Conservation (phyloP, 1,140 invertebrate genomes). For the Planococcus citri region DNA sequence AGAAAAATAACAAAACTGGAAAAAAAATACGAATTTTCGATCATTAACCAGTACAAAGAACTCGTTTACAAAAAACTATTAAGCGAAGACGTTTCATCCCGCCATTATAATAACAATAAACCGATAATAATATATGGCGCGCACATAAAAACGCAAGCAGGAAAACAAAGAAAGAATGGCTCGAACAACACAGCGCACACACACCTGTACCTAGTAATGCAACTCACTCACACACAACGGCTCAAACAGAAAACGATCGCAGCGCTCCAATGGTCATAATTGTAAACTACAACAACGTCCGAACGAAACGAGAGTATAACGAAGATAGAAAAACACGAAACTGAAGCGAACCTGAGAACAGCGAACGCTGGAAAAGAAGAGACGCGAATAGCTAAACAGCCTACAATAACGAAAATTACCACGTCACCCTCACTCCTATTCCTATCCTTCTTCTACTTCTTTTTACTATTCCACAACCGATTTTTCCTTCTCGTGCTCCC, state of each 20-base stretch:
- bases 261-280: not conserved
- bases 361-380: not conserved
- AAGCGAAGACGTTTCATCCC: constrained; percentile 5
- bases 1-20: not conserved
- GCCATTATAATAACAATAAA: constrained; percentile 8
- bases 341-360: not conserved
- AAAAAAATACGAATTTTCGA: not conserved
- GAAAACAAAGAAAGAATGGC: not conserved
- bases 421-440: not conserved
- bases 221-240: not conserved
- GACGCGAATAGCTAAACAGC: not conserved
- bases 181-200: not conserved
- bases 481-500: not conserved
- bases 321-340: constrained; percentile 1
- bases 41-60: not conserved
- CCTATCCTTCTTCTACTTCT: too few species aligned
- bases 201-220: not conserved
- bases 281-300: not conserved
- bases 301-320: not conserved
- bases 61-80: not conserved
- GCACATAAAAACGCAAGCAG: constrained; percentile 6
- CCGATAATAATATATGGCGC: constrained; percentile 6
- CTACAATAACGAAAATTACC: constrained; percentile 5
- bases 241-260: not conserved
- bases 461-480: not conserved